phyloP scores from a whole-genome alignment of 2,888 invertebrate species.

The Epistrophe grossulariae region DNA sequence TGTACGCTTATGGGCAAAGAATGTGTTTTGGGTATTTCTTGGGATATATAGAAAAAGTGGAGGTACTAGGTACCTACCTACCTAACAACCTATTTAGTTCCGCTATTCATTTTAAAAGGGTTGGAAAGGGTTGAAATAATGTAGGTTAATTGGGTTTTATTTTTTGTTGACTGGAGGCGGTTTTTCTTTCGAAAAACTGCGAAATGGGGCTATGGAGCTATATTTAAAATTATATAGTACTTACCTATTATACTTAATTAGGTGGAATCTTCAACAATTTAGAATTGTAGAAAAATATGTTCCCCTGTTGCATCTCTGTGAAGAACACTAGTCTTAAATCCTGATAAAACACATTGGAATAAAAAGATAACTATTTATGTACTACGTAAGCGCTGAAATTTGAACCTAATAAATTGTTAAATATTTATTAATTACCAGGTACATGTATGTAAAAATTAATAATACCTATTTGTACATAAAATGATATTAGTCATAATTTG shows the following conservation, averaged over 20 bases:
- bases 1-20: background rate
- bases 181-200: constrained; percentile 1
- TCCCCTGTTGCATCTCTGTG: background rate
- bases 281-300: too few species aligned
- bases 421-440: too few species aligned
- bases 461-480: too few species aligned
- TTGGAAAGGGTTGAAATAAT: constrained; percentile 43
- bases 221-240: background rate
- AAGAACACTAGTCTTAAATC: too few species aligned
- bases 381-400: too few species aligned
- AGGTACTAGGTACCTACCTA: background rate
- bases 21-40: background rate
- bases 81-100: background rate
- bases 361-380: too few species aligned
- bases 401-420: too few species aligned
- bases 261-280: background rate
- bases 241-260: background rate
- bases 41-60: background rate
- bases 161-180: constrained; percentile 31
- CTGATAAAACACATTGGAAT: too few species aligned
- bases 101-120: constrained; percentile 37
- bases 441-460: too few species aligned
- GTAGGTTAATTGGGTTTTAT: constrained; percentile 54
- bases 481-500: too few species aligned
- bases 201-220: background rate